phyloP scores from a whole-genome alignment of 2,113 vertebrate species.

The Elephantulus edwardii region DNA sequence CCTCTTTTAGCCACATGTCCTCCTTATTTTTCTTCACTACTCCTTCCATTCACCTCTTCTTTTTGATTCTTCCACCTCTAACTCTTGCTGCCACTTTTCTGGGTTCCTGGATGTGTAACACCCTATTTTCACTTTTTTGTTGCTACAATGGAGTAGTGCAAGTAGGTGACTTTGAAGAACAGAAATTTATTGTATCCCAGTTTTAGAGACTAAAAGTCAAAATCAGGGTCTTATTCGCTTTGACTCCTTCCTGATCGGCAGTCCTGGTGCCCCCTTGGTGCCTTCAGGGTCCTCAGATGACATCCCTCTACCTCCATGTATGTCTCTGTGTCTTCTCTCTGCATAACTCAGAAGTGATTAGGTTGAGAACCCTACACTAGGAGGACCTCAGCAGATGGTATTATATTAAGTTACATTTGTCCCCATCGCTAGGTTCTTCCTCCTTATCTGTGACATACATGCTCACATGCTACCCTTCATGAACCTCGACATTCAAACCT shows the following conservation, averaged over 20 bases:
- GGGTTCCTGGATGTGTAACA: too few species aligned
- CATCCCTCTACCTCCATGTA: not conserved
- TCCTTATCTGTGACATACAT: not conserved
- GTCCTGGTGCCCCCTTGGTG: not conserved
- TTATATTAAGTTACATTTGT: not conserved
- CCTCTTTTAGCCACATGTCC: not conserved
- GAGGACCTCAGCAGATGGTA: not conserved
- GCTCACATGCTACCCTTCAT: not conserved
- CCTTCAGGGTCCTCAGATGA: not conserved
- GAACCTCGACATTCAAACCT: not conserved
- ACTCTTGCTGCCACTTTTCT: not conserved
- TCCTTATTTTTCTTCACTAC: fast-evolving
- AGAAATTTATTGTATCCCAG: not conserved
- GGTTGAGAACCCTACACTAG: not conserved
- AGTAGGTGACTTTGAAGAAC: not conserved
- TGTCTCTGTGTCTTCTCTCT: not conserved
- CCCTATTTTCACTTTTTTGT: not conserved
- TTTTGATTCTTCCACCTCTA: not conserved
- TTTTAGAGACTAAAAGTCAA: not conserved
- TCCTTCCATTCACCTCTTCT: not conserved
- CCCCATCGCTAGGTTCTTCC: not conserved
- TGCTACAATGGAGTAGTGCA: not conserved
- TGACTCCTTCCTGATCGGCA: not conserved
- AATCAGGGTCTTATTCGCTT: not conserved
- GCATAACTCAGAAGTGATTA: not conserved